Conservation (phyloP, 2,888 invertebrate genomes). For the Malthinus seriepunctatus region DNA sequence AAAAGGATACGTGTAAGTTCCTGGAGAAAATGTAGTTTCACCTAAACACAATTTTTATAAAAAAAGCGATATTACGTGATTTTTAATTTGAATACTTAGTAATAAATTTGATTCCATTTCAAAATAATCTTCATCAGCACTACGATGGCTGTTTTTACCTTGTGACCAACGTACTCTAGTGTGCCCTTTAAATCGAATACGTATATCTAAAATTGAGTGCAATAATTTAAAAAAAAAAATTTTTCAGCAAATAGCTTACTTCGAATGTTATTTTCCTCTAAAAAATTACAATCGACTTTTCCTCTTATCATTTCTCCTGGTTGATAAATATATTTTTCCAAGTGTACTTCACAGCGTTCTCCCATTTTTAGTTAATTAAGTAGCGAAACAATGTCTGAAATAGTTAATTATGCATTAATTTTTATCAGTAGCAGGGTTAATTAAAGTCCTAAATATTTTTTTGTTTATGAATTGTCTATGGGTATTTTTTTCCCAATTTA, state of each 20-base stretch:
- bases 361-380: slow-evolving; percentile 2
- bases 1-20: slow-evolving; percentile 9
- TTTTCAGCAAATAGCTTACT: slow-evolving; percentile 1
- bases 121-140: slow-evolving; percentile 5
- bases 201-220: slow-evolving; percentile 7
- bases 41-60: neutral
- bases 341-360: slow-evolving; percentile 5
- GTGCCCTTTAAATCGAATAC: neutral
- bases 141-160: neutral
- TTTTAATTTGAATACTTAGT: neutral
- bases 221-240: neutral
- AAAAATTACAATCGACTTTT: slow-evolving; percentile 1
- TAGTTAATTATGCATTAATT: too few relatives aligned
- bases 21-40: slow-evolving; percentile 18
- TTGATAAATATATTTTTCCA: slow-evolving; percentile 6
- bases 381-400: too few relatives aligned
- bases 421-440: too few relatives aligned
- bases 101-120: slow-evolving; percentile 10
- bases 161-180: slow-evolving; percentile 11
- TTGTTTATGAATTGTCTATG: too few relatives aligned
- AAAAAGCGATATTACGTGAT: neutral
- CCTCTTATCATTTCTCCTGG: slow-evolving; percentile 12
- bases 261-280: slow-evolving; percentile 1
- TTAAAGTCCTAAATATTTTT: too few relatives aligned
- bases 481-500: too few relatives aligned